Conservation (phyloP, 2,888 invertebrate species). For the Nomada ruficornis region DNA sequence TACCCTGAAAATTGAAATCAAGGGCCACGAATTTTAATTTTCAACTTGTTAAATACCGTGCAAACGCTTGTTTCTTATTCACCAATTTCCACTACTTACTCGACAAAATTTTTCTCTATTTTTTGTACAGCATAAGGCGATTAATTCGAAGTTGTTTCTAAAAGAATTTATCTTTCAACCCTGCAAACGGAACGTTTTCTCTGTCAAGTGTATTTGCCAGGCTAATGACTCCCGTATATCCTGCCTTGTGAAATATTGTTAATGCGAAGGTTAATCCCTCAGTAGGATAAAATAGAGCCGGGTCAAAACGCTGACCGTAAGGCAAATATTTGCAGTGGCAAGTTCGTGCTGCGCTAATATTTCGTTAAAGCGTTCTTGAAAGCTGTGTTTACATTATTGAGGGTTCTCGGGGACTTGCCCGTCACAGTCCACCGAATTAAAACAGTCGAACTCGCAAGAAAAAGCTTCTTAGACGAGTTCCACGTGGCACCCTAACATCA, state of each 20-base stretch:
- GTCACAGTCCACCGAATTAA: not conserved
- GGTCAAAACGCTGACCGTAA: not conserved
- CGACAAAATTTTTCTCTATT: not conserved
- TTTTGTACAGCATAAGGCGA: not conserved
- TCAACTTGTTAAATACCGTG: not conserved
- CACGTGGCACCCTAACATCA: too few relatives aligned
- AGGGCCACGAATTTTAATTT: not conserved
- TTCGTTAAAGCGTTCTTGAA: not conserved
- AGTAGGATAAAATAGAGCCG: not conserved
- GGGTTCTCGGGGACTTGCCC: too few relatives aligned
- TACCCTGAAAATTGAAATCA: not conserved
- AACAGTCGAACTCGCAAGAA: not conserved
- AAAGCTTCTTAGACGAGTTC: too few relatives aligned
- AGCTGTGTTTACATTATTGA: not conserved
- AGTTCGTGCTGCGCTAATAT: not conserved
- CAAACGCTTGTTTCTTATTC: not conserved
- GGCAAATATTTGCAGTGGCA: constrained; percentile 4
- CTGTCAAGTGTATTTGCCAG: not conserved
- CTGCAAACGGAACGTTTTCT: not conserved
- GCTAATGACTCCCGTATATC: not conserved
- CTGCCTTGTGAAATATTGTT: not conserved
- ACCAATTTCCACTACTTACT: too few relatives aligned
- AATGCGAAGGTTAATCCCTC: constrained; percentile 10
- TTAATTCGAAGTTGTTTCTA: not conserved
- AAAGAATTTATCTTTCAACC: not conserved